Base-by-base conservation (phyloP, 1,140 invertebrate genomes). In the Solenopsis invicta region DNA sequence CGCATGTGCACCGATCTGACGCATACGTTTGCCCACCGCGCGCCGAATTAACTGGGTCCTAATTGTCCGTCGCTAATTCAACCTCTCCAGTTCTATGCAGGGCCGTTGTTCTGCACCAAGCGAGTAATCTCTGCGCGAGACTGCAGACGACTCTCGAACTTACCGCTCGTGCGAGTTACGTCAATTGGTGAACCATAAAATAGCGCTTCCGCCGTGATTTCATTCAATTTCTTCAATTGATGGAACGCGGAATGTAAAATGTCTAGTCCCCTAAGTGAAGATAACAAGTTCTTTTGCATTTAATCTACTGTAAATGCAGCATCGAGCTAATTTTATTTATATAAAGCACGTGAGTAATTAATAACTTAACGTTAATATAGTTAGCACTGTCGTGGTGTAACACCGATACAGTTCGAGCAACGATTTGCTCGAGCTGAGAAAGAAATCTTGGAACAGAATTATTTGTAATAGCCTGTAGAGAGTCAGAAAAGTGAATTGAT, bases 21-120 rank as follows among this genome's bases (percentile, higher is more conserved):
- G 37, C 48, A 34, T 76, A 21, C 56, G 76, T 77, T 75, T 54
- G 54, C 18, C 37, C 74, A 61, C 50, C 59, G 59, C 74, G 54
- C 76, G 62, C 84, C 88, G 86, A 90, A 90, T 90, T 90, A 90
- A 64, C 72, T 61, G 16, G 78, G 78, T 76, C 74, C 90, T 89
- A 91, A 91, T 87, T 91, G 87, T 90, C 89, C 78, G 87, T 82
- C 75, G 82, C 87, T 91, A 90, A 89, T 90, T 90, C 64, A 29
- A 67, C 84, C 62, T 84, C 62, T 84, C 71, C 69, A 54, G 71
- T 21, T 78, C 48, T 9, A 56, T 66, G 24, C 41, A 8, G 52
- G 52, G 56, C 41, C 29, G 34, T 21, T 13, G n/a, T 77, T 0
- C 29, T 24, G 29, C 9, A 29, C 21, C 48, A 10, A 4, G 21